A percentile compares a stretch with the other conserved stretches of the same genome.
These are phyloP conservation scores for Sarcophaga carnaria DNA, from an alignment of 2,888 invertebrate species.

Conservation along the genomic window DNA sequence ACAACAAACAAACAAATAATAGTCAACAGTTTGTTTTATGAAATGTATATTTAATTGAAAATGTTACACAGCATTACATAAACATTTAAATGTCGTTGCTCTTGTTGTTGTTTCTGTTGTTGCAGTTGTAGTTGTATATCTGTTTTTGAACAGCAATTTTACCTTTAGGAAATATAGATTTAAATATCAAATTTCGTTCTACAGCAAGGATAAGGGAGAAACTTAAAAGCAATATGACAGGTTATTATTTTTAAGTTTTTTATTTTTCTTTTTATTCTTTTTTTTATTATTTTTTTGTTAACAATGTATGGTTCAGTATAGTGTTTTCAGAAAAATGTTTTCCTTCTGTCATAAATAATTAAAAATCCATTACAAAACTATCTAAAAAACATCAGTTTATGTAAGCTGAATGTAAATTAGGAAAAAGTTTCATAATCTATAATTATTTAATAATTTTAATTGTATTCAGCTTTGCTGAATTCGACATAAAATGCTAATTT, in stretches of 20 bases:
- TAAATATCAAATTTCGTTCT: conserved; percentile 16
- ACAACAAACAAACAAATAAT: background rate
- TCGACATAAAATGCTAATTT: background rate
- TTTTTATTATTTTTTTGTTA: no score
- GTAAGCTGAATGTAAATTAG: background rate
- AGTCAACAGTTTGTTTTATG: conserved; percentile 68
- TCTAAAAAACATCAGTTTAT: conserved; percentile 24
- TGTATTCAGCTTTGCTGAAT: conserved; percentile 2
- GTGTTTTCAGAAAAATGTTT: no score
- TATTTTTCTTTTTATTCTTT: background rate
- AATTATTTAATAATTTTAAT: background rate
- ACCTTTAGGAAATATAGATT: background rate
- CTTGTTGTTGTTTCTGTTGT: no score
- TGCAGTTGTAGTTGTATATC: background rate
- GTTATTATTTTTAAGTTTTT: conserved; percentile 51
- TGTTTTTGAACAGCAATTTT: no score
- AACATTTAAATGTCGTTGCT: conserved; percentile 39
- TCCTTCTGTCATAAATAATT: conserved; percentile 34
- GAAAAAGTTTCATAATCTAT: background rate
- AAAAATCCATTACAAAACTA: conserved; percentile 40
- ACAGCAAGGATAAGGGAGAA: background rate
- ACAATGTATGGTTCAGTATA: no score
- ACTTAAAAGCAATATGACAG: conserved; percentile 49
- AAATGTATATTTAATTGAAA: conserved; percentile 68
- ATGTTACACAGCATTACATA: conserved; percentile 44